Conservation (phyloP, 2,797 vertebrate species). For the Pseudochromis fuscus region DNA sequence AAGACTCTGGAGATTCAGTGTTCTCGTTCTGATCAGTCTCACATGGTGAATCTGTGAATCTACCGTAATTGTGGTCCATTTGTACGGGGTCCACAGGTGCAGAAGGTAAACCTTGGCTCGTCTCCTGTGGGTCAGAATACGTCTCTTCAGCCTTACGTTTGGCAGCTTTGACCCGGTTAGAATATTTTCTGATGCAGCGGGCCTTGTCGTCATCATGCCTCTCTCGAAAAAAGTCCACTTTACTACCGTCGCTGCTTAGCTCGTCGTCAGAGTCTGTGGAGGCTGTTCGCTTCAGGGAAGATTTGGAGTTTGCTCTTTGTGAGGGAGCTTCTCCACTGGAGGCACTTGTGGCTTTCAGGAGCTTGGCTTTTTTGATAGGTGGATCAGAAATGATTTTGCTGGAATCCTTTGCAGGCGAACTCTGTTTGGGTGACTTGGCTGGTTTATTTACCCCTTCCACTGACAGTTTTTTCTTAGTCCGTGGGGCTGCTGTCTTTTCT, state of each 20-base stretch:
- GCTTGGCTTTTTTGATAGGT: conserved; percentile 79
- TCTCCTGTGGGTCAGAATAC: conserved; percentile 43
- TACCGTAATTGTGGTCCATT: conserved; percentile 85
- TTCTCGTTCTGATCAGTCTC: conserved; percentile 45
- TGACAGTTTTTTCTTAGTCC: conserved; percentile 77
- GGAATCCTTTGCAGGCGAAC: conserved; percentile 67
- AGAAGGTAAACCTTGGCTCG: conserved; percentile 46
- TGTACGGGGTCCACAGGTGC: conserved; percentile 66
- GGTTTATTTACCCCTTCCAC: conserved; percentile 65
- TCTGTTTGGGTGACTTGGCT: conserved; percentile 68
- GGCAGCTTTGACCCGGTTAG: conserved; percentile 73
- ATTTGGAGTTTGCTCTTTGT: conserved; percentile 58
- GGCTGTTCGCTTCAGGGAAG: conserved; percentile 69
- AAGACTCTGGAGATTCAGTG: conserved; percentile 28
- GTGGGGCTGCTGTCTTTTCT: conserved; percentile 70
- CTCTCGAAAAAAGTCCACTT: conserved; percentile 68
- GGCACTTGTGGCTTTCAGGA: conserved; percentile 80
- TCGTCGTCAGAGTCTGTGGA: conserved; percentile 74
- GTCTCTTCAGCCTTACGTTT: conserved; percentile 67
- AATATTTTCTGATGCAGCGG: conserved; percentile 74
- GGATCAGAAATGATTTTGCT: conserved; percentile 65
- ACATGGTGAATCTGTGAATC: conserved; percentile 60
- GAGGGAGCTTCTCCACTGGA: conserved; percentile 70
- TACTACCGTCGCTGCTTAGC: conserved; percentile 63
- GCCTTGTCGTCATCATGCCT: conserved; percentile 71